Percentiles rank a stretch among this genome's conserved stretches.
These are phyloP conservation scores for Stercorarius parasiticus DNA, from an alignment of 2,113 vertebrate species.

Conservation along the genomic window DNA sequence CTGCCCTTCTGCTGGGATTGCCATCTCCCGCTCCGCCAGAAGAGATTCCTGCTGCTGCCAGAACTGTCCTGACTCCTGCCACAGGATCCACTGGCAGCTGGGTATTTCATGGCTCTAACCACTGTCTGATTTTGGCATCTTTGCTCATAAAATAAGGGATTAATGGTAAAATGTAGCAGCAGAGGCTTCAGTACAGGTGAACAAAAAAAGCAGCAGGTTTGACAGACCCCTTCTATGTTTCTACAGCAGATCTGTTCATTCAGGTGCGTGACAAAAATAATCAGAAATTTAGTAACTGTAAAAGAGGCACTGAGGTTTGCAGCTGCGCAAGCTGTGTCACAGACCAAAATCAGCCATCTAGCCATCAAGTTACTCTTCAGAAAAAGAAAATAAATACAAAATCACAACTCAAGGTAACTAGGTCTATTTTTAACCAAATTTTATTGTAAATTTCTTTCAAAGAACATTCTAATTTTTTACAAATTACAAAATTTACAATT, in stretches of 20 bases:
- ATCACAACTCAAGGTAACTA: not conserved
- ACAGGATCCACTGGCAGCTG: rapidly evolving
- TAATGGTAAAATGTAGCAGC: not conserved
- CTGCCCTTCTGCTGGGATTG: not conserved
- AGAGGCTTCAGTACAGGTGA: not conserved
- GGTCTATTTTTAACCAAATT: not conserved
- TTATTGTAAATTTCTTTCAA: slow-evolving; percentile 32
- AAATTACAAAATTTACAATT: slow-evolving; percentile 59
- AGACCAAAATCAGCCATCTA: not conserved
- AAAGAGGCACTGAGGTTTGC: not conserved
- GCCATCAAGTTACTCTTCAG: not conserved
- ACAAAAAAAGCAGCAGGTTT: not conserved
- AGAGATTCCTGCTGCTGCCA: not conserved
- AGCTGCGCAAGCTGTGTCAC: not conserved
- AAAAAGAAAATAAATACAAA: not conserved
- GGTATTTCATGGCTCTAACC: not conserved
- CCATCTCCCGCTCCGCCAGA: not conserved
- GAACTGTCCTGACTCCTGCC: not conserved
- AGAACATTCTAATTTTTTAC: slow-evolving; percentile 20
- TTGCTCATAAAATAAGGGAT: not conserved
- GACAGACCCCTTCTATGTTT: no score
- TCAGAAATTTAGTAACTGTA: not conserved
- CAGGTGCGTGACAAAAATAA: not conserved
- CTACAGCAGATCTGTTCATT: not conserved
- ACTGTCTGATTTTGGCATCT: not conserved